These are phyloP conservation scores for Cromileptes altivelis DNA, from an alignment of 2,113 vertebrate genomes.

Conservation along the genomic window DNA sequence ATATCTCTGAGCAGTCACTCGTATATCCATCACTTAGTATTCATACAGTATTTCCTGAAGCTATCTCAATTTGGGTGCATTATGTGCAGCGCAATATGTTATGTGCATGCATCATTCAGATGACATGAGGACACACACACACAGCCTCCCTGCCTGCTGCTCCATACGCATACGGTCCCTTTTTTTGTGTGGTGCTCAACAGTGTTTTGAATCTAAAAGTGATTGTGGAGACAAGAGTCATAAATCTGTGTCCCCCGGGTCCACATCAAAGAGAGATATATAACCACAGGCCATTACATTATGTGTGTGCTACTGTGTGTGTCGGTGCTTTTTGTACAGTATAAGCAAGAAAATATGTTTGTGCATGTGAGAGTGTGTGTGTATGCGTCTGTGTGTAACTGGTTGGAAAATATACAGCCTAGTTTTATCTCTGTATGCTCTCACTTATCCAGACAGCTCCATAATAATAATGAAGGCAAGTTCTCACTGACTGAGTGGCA, in stretches of 20 bases:
- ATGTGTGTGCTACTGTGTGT: conserved; percentile 45
- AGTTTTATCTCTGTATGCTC: conserved; percentile 45
- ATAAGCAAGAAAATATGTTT: conserved; percentile 15
- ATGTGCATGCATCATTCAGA: conserved; percentile 63
- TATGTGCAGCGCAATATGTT: conserved; percentile 52
- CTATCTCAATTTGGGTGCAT: conserved; percentile 46
- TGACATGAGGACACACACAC: conserved; percentile 46
- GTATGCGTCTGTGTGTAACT: conserved; percentile 32
- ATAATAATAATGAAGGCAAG: conserved; percentile 55
- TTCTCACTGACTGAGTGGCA: conserved; percentile 42
- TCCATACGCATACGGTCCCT: conserved; percentile 37
- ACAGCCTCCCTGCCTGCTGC: conserved; percentile 27
- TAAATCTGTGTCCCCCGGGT: conserved; percentile 73
- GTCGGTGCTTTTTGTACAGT: conserved; percentile 1
- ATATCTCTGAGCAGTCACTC: conserved; percentile 24
- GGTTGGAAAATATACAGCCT: conserved; percentile 47
- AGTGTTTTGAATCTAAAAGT: conserved; percentile 74
- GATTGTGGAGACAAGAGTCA: conserved; percentile 75
- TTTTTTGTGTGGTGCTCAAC: conserved; percentile 40
- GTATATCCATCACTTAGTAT: conserved; percentile 57
- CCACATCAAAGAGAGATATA: conserved; percentile 59
- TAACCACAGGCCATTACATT: conserved; percentile 63
- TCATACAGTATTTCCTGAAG: conserved; percentile 51
- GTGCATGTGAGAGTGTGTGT: not conserved
- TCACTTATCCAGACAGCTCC: conserved; percentile 57